Evolutionary conservation across 2,797 vertebrate species (phyloP), one percentile per base, ranked within the genome.

Genomic region (Glyptemys insculpta): DNA sequence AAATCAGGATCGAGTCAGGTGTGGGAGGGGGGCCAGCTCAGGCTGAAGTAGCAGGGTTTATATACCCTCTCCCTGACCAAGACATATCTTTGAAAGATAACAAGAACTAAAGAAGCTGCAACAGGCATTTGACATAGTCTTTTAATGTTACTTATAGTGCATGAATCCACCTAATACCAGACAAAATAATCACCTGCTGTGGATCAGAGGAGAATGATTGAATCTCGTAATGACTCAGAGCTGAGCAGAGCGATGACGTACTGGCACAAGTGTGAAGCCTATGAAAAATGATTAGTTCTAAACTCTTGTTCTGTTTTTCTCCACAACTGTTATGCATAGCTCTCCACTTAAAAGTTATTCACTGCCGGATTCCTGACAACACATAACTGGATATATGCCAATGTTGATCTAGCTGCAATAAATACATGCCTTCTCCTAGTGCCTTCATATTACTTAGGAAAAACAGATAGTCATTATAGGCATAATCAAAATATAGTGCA

Each of bases 161-260:
- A 10, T 31, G 31, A 27, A 57, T 83, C 56, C n/a, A 83, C 47
- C 53, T 83, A 59, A 59, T 31, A 59, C 3, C 15, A 79, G 27
- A n/a, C 25, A 49, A 94, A 93, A 82, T 29, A 81, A 81, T 94
- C 89, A 31, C 25, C 92, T 94, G 5, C 3, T 6, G 2, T 56
- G 3, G 34, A 3, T 44, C 25, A 86, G 25, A 65, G 2, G 1
- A 85, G 81, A 88, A 56, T 8, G 0, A 31, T 9, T 85, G 89
- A 0, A 84, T 88, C 93, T 87, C 49, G 81, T 72, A 91, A 44
- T 62, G 4, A 50, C 19, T 74, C 37, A 12, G 56, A 76, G 14
- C 31, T 95, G 68, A 85, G 12, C 25, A 37, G 12, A 6, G 5
- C 29, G 19, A 21, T 18, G 56, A 78, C 81, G 41, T 65, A 47